Conservation (phyloP, 2,113 vertebrate genomes). For the Cottus gobio region DNA sequence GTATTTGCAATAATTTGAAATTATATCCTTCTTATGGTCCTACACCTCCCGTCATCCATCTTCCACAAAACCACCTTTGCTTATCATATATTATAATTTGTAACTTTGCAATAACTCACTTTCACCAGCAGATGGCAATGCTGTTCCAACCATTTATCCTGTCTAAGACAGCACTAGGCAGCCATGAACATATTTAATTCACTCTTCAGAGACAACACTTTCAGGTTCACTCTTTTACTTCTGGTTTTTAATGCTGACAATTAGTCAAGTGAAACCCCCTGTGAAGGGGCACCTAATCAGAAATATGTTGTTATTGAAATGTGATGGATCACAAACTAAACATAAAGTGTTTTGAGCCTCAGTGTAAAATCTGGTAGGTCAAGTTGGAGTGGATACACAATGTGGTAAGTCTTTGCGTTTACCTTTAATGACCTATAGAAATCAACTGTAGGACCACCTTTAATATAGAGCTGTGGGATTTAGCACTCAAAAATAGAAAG, state of each 20-base stretch:
- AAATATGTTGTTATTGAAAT: background rate
- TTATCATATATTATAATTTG: background rate
- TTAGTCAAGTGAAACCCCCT: background rate
- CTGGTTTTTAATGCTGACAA: background rate
- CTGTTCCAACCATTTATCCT: slow-evolving; percentile 33
- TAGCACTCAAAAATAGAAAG: background rate
- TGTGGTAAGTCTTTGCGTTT: background rate
- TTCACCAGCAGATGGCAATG: slow-evolving; percentile 71
- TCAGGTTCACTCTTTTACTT: background rate
- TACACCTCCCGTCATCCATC: background rate
- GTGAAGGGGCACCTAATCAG: background rate
- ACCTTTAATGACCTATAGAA: background rate
- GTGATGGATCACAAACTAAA: background rate
- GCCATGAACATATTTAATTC: background rate
- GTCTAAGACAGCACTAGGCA: background rate
- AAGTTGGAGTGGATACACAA: background rate
- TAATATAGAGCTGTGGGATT: background rate
- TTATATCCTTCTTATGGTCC: background rate
- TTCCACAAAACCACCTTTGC: background rate
- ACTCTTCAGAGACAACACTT: background rate
- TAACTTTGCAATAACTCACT: background rate
- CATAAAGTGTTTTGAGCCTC: background rate
- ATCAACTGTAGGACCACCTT: background rate
- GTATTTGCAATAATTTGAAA: background rate
- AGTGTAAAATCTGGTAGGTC: background rate